Conservation (phyloP, 2,797 vertebrate genomes). For the Notoglanidium macrostoma region DNA sequence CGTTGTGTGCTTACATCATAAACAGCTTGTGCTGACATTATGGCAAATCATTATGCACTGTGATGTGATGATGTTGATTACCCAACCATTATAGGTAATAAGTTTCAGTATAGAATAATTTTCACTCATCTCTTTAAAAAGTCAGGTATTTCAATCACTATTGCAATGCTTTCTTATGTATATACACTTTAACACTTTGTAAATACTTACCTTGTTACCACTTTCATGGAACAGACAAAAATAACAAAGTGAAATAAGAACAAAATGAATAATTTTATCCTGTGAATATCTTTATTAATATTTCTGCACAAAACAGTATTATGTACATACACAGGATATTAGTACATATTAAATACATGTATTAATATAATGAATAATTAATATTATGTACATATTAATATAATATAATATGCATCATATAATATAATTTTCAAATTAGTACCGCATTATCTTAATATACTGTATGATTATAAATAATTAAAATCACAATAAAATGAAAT, state of each 20-base stretch:
- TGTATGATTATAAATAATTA: background rate
- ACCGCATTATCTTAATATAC: background rate
- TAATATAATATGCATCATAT: background rate
- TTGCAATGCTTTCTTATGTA: background rate
- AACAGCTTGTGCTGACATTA: background rate
- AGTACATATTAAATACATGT: background rate
- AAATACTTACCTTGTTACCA: background rate
- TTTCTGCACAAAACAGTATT: background rate
- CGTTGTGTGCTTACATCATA: background rate
- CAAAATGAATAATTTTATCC: background rate
- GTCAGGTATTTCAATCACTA: background rate
- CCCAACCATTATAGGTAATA: background rate
- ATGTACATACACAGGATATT: background rate
- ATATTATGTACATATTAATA: background rate
- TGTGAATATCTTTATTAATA: constrained; percentile 1
- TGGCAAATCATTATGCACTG: background rate
- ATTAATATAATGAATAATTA: too few relatives aligned
- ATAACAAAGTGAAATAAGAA: background rate
- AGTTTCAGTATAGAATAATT: background rate
- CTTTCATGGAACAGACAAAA: background rate
- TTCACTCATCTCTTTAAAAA: background rate
- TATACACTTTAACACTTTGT: background rate
- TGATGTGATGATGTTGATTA: background rate
- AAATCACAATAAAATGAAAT: constrained; percentile 12
- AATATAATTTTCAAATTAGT: background rate